Evolutionary conservation across 2,113 vertebrate genomes (phyloP).

Genomic region (Physeter macrocephalus): DNA sequence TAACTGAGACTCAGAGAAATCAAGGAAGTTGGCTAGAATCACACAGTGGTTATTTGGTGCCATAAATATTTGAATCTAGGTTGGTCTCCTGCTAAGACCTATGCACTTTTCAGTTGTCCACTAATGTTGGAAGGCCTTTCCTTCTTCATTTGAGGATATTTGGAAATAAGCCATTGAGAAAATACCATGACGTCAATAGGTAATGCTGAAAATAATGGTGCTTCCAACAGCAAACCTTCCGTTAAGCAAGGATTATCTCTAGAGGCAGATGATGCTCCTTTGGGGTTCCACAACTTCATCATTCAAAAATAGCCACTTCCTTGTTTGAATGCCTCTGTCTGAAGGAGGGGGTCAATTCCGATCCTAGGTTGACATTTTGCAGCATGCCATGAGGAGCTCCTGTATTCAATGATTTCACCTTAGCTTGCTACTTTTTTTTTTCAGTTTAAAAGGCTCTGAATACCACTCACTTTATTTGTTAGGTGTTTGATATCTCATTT

Average conservation of each 20-base stretch:
- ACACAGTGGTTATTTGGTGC: background rate
- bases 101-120: constrained; percentile 30
- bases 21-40: background rate
- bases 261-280: background rate
- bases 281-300: background rate
- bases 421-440: background rate
- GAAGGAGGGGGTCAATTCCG: background rate
- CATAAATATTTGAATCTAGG: constrained; percentile 14
- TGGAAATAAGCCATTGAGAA: constrained; percentile 20
- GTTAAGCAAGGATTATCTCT: constrained; percentile 30
- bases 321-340: background rate
- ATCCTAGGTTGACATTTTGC: background rate
- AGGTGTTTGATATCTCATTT: background rate
- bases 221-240: constrained; percentile 16
- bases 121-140: background rate
- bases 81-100: constrained; percentile 8
- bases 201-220: background rate
- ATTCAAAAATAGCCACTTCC: constrained; percentile 23
- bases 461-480: background rate
- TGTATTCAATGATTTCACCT: background rate
- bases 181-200: background rate
- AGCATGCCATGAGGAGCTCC: background rate
- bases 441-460: background rate
- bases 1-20: background rate
- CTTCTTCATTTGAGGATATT: background rate